A percentile compares a stretch with the other conserved stretches of the same genome.
Evolutionary conservation across 2,113 vertebrate species (phyloP).

Genomic region (Xenus cinereus): DNA sequence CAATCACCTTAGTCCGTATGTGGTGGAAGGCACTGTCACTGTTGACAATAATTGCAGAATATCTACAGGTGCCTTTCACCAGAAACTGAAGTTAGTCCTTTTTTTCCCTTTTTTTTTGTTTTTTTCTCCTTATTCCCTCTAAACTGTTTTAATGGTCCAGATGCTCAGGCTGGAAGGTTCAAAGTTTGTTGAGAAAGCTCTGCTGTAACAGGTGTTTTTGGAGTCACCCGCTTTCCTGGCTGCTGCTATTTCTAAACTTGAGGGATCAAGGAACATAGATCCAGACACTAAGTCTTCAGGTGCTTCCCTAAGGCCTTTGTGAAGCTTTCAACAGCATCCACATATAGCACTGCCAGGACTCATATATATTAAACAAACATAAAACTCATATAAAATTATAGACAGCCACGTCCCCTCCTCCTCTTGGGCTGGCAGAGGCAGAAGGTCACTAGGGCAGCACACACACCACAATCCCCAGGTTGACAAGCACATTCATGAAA

Average conservation of each 20-base stretch:
- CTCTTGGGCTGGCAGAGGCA: background rate
- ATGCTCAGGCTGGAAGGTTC: background rate
- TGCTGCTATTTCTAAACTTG: background rate
- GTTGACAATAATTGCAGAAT: background rate
- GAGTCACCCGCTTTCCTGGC: background rate
- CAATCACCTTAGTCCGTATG: slow-evolving; percentile 2
- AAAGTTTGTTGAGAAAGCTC: background rate
- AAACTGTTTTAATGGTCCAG: background rate
- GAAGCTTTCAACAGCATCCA: background rate
- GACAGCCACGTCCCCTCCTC: fast-evolving
- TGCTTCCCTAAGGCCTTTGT: background rate
- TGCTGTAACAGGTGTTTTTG: background rate
- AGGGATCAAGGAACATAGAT: background rate
- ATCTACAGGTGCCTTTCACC: background rate
- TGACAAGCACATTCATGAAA: background rate
- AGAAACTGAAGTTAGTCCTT: background rate
- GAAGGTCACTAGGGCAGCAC: background rate
- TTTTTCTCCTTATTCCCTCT: fast-evolving
- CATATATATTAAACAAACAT: background rate
- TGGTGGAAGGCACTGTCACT: background rate
- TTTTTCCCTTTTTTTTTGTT: fast-evolving
- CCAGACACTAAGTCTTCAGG: background rate
- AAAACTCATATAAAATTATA: background rate
- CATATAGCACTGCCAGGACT: background rate
- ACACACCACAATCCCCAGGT: background rate